phyloP scores from a whole-genome alignment of 2,797 vertebrate genomes.

The Apogon talboti region DNA sequence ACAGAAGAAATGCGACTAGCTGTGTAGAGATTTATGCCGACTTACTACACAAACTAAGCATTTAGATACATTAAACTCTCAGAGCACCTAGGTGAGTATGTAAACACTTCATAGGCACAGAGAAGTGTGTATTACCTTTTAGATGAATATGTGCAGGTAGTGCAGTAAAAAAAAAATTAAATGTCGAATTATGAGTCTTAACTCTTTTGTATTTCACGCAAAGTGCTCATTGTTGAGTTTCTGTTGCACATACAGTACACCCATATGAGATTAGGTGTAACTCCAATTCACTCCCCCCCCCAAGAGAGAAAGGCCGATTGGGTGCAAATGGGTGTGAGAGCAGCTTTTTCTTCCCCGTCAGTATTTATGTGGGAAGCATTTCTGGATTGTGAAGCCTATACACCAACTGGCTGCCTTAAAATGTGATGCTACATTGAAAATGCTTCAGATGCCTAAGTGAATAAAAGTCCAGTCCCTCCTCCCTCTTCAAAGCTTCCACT shows the following conservation, averaged over 20 bases:
- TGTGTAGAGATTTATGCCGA: neutral
- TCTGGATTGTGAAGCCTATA: neutral
- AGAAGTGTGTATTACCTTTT: neutral
- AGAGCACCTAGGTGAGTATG: neutral
- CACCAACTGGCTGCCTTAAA: neutral
- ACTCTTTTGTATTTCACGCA: neutral
- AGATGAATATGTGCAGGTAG: neutral
- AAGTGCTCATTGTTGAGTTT: neutral
- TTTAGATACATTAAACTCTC: neutral
- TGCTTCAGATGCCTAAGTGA: neutral
- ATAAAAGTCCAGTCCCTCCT: neutral
- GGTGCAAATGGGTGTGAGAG: neutral
- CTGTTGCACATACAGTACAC: neutral
- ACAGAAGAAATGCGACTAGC: neutral
- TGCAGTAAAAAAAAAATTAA: neutral
- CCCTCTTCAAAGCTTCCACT: neutral
- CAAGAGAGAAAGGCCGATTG: neutral
- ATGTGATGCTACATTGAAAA: conserved; percentile 1
- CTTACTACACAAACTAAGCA: neutral
- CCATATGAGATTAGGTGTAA: neutral
- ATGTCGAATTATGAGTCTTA: neutral
- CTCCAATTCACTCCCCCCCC: neutral
- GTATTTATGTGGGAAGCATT: conserved; percentile 3
- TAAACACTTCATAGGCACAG: neutral
- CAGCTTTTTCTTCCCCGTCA: neutral